Evolutionary conservation across 2,888 invertebrate genomes (phyloP).

Genomic region (Phasia obesa): DNA sequence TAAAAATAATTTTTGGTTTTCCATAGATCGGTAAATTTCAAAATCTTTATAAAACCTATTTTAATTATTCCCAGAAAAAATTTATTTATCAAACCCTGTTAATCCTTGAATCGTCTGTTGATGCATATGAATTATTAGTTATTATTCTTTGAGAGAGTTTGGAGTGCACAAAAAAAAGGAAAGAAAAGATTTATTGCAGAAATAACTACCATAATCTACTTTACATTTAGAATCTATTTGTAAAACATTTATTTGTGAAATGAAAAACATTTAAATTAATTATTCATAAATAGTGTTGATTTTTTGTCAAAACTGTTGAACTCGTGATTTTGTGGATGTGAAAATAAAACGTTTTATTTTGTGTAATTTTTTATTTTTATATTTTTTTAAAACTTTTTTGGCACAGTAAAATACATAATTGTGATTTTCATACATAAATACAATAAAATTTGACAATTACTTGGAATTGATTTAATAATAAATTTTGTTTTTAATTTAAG

Average conservation of each 20-base stretch:
- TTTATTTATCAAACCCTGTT: conserved; percentile 27
- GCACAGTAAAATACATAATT: conserved; percentile 70
- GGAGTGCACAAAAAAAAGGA: conserved; percentile 39
- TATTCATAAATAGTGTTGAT: conserved; percentile 44
- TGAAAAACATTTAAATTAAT: conserved; percentile 53
- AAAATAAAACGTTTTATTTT: conserved; percentile 25
- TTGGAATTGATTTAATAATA: conserved; percentile 63
- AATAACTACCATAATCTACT: conserved; percentile 51
- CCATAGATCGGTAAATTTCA: no score
- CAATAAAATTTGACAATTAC: conserved; percentile 63
- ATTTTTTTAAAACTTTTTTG: conserved; percentile 57
- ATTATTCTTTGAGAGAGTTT: neutral
- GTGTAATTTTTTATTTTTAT: conserved; percentile 21
- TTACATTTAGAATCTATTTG: conserved; percentile 63
- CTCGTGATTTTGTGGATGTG: conserved; percentile 49
- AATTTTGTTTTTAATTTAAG: conserved; percentile 48
- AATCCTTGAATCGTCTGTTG: neutral
- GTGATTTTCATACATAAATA: conserved; percentile 60
- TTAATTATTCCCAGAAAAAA: no score
- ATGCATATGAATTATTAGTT: no score
- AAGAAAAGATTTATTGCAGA: conserved; percentile 12
- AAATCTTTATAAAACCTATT: no score
- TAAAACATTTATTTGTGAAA: conserved; percentile 59
- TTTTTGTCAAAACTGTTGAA: conserved; percentile 52
- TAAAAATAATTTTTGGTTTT: no score